Conservation (phyloP, 1,140 invertebrate genomes). For the Anastrepha obliqua region DNA sequence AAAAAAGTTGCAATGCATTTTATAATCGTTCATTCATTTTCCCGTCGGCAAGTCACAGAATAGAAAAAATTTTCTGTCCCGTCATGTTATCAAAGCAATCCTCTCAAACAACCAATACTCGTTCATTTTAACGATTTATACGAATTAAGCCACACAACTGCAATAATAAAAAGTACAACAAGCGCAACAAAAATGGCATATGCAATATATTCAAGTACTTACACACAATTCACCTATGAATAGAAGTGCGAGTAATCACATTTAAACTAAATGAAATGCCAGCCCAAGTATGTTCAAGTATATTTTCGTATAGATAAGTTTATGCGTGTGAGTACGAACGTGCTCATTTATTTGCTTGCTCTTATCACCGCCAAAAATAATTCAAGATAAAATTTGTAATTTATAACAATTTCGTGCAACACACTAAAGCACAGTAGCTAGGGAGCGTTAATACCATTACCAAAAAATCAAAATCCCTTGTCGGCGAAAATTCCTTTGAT, state of each 20-base stretch:
- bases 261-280: conserved; percentile 34
- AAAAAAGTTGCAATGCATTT: too few relatives aligned
- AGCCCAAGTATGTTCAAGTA: background rate
- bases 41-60: background rate
- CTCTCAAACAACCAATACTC: background rate
- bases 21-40: too few relatives aligned
- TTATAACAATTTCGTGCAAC: conserved; percentile 56
- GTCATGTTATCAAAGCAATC: background rate
- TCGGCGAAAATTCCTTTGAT: conserved; percentile 56
- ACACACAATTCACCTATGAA: background rate
- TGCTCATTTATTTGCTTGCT: background rate
- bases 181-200: background rate
- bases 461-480: conserved; percentile 56
- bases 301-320: background rate
- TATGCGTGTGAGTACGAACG: background rate
- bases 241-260: conserved; percentile 23
- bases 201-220: background rate
- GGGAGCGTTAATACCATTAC: background rate
- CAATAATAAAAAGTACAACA: conserved; percentile 5
- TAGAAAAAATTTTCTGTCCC: background rate
- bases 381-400: conserved; percentile 56
- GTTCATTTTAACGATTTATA: background rate
- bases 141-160: conserved; percentile 32
- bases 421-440: conserved; percentile 1
- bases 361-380: conserved; percentile 51